A percentile compares a stretch with the other conserved stretches of the same genome.
Evolutionary conservation across 2,113 vertebrate species (phyloP).

Genomic region (Pangasianodon gigas): DNA sequence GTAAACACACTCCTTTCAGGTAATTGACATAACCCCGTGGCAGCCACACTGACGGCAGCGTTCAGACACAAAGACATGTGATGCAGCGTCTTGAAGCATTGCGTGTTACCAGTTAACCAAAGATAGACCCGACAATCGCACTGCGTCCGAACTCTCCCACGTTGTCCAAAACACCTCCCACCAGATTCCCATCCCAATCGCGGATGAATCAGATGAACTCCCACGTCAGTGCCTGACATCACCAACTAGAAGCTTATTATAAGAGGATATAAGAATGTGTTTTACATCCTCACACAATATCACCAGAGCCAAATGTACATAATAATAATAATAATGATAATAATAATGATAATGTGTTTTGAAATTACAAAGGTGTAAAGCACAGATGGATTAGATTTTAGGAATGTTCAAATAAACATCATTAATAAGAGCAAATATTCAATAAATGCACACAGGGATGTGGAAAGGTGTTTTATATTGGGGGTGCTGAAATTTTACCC

Average conservation of each 20-base stretch:
- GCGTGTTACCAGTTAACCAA: background rate
- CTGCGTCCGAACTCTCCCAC: background rate
- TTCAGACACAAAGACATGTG: background rate
- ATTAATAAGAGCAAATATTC: background rate
- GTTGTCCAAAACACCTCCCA: background rate
- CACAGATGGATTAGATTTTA: background rate
- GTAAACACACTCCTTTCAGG: background rate
- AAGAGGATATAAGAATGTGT: background rate
- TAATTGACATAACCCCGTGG: background rate
- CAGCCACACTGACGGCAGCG: background rate
- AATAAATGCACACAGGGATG: background rate
- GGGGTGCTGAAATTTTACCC: background rate
- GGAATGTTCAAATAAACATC: background rate
- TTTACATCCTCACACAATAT: background rate
- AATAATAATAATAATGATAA: too few species aligned
- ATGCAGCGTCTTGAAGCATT: background rate
- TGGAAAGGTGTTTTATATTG: background rate
- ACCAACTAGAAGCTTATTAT: background rate
- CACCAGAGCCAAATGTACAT: background rate
- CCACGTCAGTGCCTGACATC: background rate
- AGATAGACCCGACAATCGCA: constrained; percentile 1
- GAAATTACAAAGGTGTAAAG: background rate
- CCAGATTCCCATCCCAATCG: background rate
- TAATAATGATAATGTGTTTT: background rate
- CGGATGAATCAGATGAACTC: background rate